phyloP scores from a whole-genome alignment of 2,113 vertebrate species.

The Eurystomus gularis region DNA sequence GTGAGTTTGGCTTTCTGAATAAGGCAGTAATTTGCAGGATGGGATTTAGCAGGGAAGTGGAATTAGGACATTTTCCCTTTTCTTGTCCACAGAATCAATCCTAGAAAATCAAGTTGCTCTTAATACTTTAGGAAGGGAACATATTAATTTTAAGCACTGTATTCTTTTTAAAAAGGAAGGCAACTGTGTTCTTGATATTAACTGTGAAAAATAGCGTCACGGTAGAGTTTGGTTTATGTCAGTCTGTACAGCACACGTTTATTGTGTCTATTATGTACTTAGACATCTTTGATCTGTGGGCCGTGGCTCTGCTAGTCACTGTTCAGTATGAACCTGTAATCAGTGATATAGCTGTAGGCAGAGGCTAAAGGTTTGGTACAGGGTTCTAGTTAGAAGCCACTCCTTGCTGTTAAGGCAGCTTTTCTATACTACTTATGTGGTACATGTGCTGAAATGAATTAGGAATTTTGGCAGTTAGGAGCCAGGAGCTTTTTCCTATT shows the following conservation, averaged over 20 bases:
- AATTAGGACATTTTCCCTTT: neutral
- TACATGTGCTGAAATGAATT: neutral
- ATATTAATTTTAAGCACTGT: neutral
- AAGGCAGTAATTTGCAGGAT: neutral
- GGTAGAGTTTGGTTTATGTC: neutral
- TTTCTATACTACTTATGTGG: neutral
- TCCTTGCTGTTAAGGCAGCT: neutral
- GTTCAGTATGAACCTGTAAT: neutral
- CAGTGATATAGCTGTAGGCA: neutral
- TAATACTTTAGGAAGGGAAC: neutral
- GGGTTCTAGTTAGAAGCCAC: neutral
- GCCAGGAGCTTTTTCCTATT: neutral
- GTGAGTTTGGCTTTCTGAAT: conserved; percentile 25
- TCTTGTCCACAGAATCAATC: neutral
- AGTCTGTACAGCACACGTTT: neutral
- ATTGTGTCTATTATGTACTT: neutral
- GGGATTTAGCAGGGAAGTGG: neutral
- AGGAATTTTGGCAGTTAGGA: neutral
- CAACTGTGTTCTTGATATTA: neutral
- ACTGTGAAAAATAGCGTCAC: neutral
- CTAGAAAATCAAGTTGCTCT: neutral
- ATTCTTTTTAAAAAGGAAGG: neutral
- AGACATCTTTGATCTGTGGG: neutral
- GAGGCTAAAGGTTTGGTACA: neutral
- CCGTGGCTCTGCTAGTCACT: neutral